Percentiles rank a stretch among this genome's conserved stretches.
phyloP scores from a whole-genome alignment of 2,113 vertebrate genomes.

The Plecturocebus donacophilus region DNA sequence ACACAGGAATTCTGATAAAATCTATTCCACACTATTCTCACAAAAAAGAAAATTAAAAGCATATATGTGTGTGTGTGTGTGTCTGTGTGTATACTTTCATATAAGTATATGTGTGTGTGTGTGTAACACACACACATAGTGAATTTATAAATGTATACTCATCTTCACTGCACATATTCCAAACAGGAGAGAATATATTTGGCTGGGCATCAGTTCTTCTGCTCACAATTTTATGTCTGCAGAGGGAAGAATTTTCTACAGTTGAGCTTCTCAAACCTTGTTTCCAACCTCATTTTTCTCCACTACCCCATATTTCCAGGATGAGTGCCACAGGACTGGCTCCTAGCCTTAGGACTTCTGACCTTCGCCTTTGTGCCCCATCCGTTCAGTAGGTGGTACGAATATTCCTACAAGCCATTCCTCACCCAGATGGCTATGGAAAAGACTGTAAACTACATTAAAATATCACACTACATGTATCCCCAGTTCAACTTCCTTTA shows the following conservation, averaged over 20 bases:
- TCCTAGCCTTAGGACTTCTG: neutral
- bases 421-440: neutral
- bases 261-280: neutral
- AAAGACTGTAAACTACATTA: neutral
- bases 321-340: neutral
- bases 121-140: neutral
- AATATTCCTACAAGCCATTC: neutral
- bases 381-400: neutral
- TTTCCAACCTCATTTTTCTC: neutral
- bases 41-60: neutral
- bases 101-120: neutral
- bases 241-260: neutral
- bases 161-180: neutral
- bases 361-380: neutral
- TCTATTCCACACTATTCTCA: neutral
- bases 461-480: neutral
- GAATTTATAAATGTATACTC: neutral
- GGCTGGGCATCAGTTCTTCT: neutral
- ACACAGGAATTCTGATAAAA: slow-evolving; percentile 13
- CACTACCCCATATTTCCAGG: neutral
- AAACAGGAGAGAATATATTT: slow-evolving; percentile 3
- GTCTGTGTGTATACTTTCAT: fast-evolving
- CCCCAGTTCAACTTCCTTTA: neutral
- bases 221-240: neutral
- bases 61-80: too few relatives aligned